A percentile compares a stretch with the other conserved stretches of the same genome.
Conservation (phyloP, 2,797 vertebrate species). For the Hemibagrus guttatus region DNA sequence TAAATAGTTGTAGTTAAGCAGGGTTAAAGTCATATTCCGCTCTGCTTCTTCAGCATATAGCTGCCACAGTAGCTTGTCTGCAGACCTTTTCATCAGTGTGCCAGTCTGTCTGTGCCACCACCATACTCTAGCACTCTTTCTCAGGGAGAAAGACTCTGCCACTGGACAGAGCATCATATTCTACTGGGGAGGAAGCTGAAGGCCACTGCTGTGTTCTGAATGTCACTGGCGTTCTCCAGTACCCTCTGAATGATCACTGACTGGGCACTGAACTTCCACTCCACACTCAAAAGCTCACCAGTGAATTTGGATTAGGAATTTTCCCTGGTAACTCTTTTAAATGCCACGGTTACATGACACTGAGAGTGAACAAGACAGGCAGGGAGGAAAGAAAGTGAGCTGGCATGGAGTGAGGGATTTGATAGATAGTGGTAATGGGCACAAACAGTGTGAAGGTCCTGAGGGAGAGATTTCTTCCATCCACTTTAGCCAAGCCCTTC, state of each 20-base stretch:
- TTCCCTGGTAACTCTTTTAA: constrained; percentile 20
- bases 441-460: constrained; percentile 63
- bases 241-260: constrained; percentile 29
- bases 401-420: constrained; percentile 36
- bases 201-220: constrained; percentile 43
- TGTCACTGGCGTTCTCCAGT: constrained; percentile 34
- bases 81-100: constrained; percentile 17
- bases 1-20: constrained; percentile 50
- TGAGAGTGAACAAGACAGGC: not conserved
- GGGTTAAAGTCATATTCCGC: constrained; percentile 51
- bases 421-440: constrained; percentile 58
- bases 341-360: constrained; percentile 39
- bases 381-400: constrained; percentile 34
- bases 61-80: constrained; percentile 38
- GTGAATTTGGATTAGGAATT: constrained; percentile 47
- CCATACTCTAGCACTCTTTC: constrained; percentile 16
- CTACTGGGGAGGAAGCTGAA: constrained; percentile 21
- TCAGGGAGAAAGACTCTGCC: not conserved
- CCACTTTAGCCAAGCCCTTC: constrained; percentile 46
- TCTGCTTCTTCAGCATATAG: constrained; percentile 50
- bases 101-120: constrained; percentile 7
- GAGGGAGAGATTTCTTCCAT: constrained; percentile 64
- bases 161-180: constrained; percentile 24
- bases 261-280: constrained; percentile 6
- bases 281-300: constrained; percentile 10